Evolutionary conservation across 2,113 vertebrate genomes (phyloP), one percentile per base, ranked within the genome.

Genomic region (Microcebus ravelobensis): DNA sequence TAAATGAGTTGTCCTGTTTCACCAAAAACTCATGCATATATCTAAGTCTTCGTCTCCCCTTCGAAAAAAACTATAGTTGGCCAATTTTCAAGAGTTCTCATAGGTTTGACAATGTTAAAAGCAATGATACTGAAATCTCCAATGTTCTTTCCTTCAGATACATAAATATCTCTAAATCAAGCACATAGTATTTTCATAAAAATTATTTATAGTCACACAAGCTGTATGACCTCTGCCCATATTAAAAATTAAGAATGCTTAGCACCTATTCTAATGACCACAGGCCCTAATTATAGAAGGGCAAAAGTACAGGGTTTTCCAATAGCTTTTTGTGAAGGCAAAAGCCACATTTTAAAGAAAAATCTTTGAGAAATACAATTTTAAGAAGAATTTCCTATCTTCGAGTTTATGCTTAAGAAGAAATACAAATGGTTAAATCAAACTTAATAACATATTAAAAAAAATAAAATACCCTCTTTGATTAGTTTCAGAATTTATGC

Each of bases 11-110:
- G 76, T 79, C 29, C 8, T 52, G 17, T 73, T 91, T 59, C 67
- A 92, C n/a, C 59, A 76, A 90, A 96, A 93, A 86, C 27, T 61
- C 36, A 36, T n/a, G 76, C 48, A 42, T 27, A 88, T 34, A 77
- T 10, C 48, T 18, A 45, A 70, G 29, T 45, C 59, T 6, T 36
- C 18, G 31, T 13, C 45, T 20, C 29, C 25, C 8, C 8, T 13
- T 20, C 23, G 3, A 89, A 91, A 86, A 87, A 87, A 80, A 39
- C 36, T 67, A 67, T 0, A 77, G 52, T 21, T 81, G 42, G 65
- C 84, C 48, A 94, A 93, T n/a, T 74, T 90, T 85, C 45, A 65
- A 77, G 39, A 89, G 71, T 74, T 29, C 39, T 87, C n/a, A 82
- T 6, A 89, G 29, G 55, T 52, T 74, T 48, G 20, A 52, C 74